Evolutionary conservation across 1,140 invertebrate genomes (phyloP), one percentile per base, ranked within the genome.

Genomic region (Cotesia glomerata): DNA sequence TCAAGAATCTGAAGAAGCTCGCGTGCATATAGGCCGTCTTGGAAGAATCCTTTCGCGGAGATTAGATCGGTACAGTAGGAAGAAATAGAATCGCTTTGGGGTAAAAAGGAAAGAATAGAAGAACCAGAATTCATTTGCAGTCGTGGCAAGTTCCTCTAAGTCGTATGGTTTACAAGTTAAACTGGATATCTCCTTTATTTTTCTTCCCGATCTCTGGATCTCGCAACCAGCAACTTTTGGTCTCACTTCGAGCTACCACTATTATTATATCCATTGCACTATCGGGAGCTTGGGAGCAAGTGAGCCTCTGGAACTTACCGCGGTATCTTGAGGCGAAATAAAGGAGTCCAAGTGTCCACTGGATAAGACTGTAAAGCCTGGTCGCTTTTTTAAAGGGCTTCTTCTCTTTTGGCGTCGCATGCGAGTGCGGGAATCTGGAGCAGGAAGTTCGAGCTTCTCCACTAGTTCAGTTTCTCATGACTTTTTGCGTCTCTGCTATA

Each of bases 101-200:
- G 16, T n/a, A 26, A 26, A 26, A 26, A 26, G 3, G 26, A 26
- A 26, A 3, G 26, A 26, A 26, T 26, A 26, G 26, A 26, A 26
- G 26, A 62, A 13, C 35, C 35, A 62, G 59, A 62, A 62, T 62
- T 62, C 59, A 62, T 62, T 62, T 62, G 59, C 34, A 62, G 56
- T 58, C 56, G 56, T 16, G 56, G 14, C 56, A 58, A 58, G 18
- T 58, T 58, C 56, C 18, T 58, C 14, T 58, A 58, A 58, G 16
- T 58, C 56, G 56, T 45, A 5, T 58, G 56, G 56, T 58, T 58
- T 58, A 58, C 56, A 58, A 58, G 14, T 18, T 58, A 7, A 45
- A 45, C 56, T 58, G 2, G 26, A 58, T 26, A 26, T 58, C 18
- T 58, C 26, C 0, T 26, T 8, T 18, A 58, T 58, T 45, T 45